Conservation (phyloP, 1,140 invertebrate genomes). For the Branchinecta lynchi region DNA sequence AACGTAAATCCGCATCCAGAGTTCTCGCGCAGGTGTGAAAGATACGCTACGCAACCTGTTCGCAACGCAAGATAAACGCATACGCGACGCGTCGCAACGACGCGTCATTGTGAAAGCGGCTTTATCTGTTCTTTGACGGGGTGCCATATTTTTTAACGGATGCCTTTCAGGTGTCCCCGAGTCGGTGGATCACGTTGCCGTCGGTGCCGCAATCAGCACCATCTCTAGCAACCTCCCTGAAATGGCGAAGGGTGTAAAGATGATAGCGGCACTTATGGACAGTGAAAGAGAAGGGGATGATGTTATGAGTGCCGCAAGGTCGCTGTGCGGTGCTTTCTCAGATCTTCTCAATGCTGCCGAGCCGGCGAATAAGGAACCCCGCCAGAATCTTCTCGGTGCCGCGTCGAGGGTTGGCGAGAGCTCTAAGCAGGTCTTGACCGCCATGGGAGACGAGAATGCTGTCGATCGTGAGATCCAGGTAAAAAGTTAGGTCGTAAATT, state of each 20-base stretch:
- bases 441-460: slow-evolving; percentile 78
- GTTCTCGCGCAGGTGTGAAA: too few relatives aligned
- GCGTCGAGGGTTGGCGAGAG: slow-evolving; percentile 90
- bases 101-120: too few relatives aligned
- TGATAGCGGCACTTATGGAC: slow-evolving; percentile 83
- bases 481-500: not conserved
- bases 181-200: slow-evolving; percentile 81
- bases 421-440: slow-evolving; percentile 78
- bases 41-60: too few relatives aligned
- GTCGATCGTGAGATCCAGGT: slow-evolving; percentile 50
- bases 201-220: slow-evolving; percentile 89
- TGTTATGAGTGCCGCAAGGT: slow-evolving; percentile 76
- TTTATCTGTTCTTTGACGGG: too few relatives aligned
- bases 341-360: slow-evolving; percentile 87
- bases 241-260: slow-evolving; percentile 83
- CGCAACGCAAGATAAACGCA: too few relatives aligned
- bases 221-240: slow-evolving; percentile 92
- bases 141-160: not conserved
- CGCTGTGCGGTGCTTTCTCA: slow-evolving; percentile 81
- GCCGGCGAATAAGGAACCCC: slow-evolving; percentile 77
- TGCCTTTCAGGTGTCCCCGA: slow-evolving; percentile 42
- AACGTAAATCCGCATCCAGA: too few relatives aligned
- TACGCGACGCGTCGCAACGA: too few relatives aligned
- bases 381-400: slow-evolving; percentile 81
- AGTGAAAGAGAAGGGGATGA: slow-evolving; percentile 66